Base-by-base conservation (phyloP, 2,113 vertebrate species). In the Ellobius talpinus region DNA sequence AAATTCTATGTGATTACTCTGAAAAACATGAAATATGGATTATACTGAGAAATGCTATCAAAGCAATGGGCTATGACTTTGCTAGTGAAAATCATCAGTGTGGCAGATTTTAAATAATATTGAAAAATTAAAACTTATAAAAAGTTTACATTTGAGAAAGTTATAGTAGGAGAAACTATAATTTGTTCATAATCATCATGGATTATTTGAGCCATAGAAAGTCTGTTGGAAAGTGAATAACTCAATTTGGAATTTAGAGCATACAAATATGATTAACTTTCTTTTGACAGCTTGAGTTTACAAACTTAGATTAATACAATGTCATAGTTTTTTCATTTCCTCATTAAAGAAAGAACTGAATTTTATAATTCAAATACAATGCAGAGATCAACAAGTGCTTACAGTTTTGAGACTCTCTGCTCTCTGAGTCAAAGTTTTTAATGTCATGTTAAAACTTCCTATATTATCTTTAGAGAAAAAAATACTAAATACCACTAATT, bases 201-300 rank as follows among this genome's bases (percentile, higher is more conserved):
- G 65, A 68, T 95, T 98, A 84, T 95, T 61, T 94, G 39, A 97
- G 33, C 90, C 89, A 97, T 5, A 47, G 68, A 97, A 96, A 97
- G 74, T 70, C 68, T 93, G 24, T 21, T 93, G 85, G 19, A 19
- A 97, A 96, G 12, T 91, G 36, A 96, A 89, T 92, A 95, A 73
- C 61, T 92, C 95, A 97, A 95, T 92, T 92, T 65, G 50, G 14
- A 90, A 7, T 63, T 93, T 89, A 93, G 52, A n/a, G 47, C 66
- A 95, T 85, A 55, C 29, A 95, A 33, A 91, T 81, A 92, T 45
- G 72, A 72, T 74, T 76, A 52, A 89, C 58, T 58, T 89, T 87
- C 13, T 96, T 50, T 72, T 89, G 74, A 55, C 86, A 97, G 42
- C 16, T 47, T 87, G n/a, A 89, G 3, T 89, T 73, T 91, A 84